These are phyloP conservation scores for Felis chaus DNA, from an alignment of 2,113 vertebrate species.

Conservation along the genomic window DNA sequence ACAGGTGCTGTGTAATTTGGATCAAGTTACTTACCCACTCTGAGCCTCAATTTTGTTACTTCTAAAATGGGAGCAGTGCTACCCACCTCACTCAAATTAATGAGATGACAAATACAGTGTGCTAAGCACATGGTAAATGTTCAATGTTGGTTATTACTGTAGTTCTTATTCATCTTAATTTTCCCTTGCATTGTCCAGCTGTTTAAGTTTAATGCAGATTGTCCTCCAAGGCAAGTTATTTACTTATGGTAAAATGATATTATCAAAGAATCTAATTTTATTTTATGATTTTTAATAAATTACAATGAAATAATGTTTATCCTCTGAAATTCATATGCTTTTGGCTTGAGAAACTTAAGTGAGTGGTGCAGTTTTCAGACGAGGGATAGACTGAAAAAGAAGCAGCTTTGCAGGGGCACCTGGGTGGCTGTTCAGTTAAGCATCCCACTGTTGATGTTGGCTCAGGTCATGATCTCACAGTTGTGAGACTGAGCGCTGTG, in stretches of 20 bases:
- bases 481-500: too few relatives aligned
- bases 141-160: neutral
- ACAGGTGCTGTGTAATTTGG: neutral
- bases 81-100: neutral
- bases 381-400: neutral
- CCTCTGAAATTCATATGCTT: neutral
- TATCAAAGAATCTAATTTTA: neutral
- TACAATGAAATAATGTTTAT: neutral
- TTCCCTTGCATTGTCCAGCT: neutral
- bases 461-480: too few relatives aligned
- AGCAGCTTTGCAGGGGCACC: neutral
- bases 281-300: slow-evolving; percentile 10
- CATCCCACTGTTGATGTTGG: too few relatives aligned
- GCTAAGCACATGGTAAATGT: neutral
- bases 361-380: neutral
- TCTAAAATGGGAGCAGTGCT: slow-evolving; percentile 22
- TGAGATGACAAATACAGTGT: neutral
- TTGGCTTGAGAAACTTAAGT: neutral
- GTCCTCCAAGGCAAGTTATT: slow-evolving; percentile 2
- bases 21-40: neutral
- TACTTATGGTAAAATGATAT: neutral
- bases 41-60: neutral
- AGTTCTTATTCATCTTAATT: neutral
- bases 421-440: too few relatives aligned
- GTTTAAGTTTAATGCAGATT: neutral